Base-by-base conservation (phyloP, 2,113 vertebrate genomes). In the Alouatta palliata region DNA sequence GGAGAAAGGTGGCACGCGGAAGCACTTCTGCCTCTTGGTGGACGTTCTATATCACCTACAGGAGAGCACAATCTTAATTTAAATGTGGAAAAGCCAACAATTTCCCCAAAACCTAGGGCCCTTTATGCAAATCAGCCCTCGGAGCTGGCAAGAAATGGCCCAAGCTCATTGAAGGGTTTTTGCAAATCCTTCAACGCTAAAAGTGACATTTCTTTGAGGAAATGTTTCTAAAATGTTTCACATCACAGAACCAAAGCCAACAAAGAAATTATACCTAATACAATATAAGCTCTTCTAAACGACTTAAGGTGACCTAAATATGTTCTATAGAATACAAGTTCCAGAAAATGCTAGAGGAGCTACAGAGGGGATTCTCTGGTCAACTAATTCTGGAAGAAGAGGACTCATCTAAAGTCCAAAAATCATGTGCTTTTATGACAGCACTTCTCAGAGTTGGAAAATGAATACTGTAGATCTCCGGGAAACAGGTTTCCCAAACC, bases 221-320 rank as follows among this genome's bases (percentile, higher is more conserved):
- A 96, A 80, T 70, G 30, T 77, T 82, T 87, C 93, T 40, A 90
- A 80, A 79, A 90, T 23, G 23, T 92, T 81, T 88, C 88, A 45
- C 5, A 82, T 40, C 32, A 71, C 6, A 88, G 54, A 76, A 88
- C 37, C 71, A 91, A 92, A 35, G 35, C 82, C 77, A 96, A 40
- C 20, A 64, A 97, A 94, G 64, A 85, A 86, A 64, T 45, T 37
- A 91, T 82, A 81, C 1, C 45, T 37, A 91, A 87, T 80, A 47
- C 10, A 91, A 81, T 82, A 92, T 45, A 66, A 96, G 71, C 32
- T 96, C 87, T 96, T 81, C 20, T 76, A 87, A 90, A 49, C 88
- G 56, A 70, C n/a, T 80, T 75, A 73, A 47, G 66, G 49, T 86
- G 54, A 92, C 85, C 71, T 96, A 64, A 95, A 64, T 75, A 80